Base-by-base conservation (phyloP, 2,113 vertebrate species). In the Origma solitaria region DNA sequence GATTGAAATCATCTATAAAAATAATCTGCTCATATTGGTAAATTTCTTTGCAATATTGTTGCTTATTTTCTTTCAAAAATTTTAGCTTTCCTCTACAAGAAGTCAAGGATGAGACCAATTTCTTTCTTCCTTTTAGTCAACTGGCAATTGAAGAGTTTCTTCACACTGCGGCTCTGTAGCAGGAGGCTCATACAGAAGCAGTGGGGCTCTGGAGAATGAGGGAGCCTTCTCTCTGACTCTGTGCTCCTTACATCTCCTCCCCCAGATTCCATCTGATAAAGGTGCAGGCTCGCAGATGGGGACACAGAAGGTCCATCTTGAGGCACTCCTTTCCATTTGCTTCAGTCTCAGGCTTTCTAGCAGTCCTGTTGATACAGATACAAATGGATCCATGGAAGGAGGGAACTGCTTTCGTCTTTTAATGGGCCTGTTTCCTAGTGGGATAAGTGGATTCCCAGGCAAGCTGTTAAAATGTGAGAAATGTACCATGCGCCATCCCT, bases 351-450 rank as follows among this genome's bases (percentile, higher is more conserved):
- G 40, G 7, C 44, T 82, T 91, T 71, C 44, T 53, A 49, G 37
- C n/a, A 40, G 47, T 30, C 44, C 11, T 0, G 0, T 45, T 50
- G 49, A 28, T 42, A 65, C 10, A 45, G 28, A 12, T 18, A 28
- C 16, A 73, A 77, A 69, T 37, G 14, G 15, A 44, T 57, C 15
- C 6, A 5, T n/a, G 45, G 30, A 68, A 68, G 47, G 58, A 87
- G 25, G 13, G 15, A 73, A 30, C 47, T 33, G 38, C 35, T 91
- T 80, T 79, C 57, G 2, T 37, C 15, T 70, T 86, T 84, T 42
- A 53, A 30, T 40, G 25, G 50, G 17, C 9, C 28, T 72, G 0
- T 86, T 73, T 81, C 28, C 58, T 54, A 13, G 20, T 54, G 47
- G 45, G 17, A 54, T 30, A 57, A 81, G 25, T 53, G 35, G 76